A percentile compares a stretch with the other conserved stretches of the same genome.
Evolutionary conservation across 1,140 invertebrate species (phyloP).

Genomic region (Cydia splendana): DNA sequence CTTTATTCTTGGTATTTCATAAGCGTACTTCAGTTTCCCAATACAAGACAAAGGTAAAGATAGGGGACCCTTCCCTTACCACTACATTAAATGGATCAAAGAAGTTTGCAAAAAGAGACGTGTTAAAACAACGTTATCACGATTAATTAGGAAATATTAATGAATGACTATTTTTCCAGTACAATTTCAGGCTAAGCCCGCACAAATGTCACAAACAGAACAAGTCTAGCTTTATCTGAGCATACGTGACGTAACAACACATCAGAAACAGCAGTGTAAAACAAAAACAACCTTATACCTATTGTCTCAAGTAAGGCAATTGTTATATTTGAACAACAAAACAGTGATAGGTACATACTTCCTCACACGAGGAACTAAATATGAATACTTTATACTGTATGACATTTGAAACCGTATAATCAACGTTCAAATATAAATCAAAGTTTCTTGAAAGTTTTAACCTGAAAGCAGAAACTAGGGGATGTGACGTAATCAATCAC

Average conservation of each 20-base stretch:
- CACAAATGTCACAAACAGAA: neutral
- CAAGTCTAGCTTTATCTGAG: neutral
- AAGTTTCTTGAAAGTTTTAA: constrained; percentile 3
- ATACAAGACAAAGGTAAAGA: too few species aligned
- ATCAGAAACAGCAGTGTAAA: neutral
- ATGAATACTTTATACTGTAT: constrained; percentile 8
- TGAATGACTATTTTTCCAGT: too few species aligned
- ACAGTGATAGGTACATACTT: neutral
- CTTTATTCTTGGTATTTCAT: too few species aligned
- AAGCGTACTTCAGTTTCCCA: too few species aligned
- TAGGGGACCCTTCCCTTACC: too few species aligned
- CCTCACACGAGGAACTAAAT: neutral
- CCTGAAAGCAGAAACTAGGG: constrained; percentile 11
- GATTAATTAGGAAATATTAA: neutral
- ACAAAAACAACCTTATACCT: neutral
- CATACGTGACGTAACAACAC: neutral
- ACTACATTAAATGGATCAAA: too few species aligned
- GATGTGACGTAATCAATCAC: constrained; percentile 24
- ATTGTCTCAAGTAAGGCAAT: neutral
- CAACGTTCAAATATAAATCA: constrained; percentile 8
- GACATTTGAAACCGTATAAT: constrained; percentile 15
- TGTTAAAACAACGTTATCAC: too few species aligned
- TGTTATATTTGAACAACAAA: neutral
- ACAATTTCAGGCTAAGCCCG: neutral
- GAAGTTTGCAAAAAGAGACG: too few species aligned